Evolutionary conservation across 53 echinoderm and acorn worm genomes (phyloP).

Genomic region (Crossaster papposus): DNA sequence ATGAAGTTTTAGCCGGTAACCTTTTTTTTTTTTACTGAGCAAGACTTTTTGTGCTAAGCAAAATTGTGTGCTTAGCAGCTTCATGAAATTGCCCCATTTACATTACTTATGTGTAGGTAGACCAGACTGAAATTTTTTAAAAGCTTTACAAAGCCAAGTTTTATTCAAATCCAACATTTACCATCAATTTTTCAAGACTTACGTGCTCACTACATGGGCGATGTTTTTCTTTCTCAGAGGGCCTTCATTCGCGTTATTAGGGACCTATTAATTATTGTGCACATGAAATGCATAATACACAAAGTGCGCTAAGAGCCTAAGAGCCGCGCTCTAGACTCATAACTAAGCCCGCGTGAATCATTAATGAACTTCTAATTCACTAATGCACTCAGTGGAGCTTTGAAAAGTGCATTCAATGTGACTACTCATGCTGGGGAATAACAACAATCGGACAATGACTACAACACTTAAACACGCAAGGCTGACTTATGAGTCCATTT

Average conservation of each 20-base stretch:
- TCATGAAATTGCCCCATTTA: too few species aligned
- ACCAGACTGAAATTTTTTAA: too few species aligned
- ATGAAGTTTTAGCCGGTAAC: too few species aligned
- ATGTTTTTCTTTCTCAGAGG: background rate
- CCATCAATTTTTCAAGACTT: background rate
- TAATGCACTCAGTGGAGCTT: background rate
- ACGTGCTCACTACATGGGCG: background rate
- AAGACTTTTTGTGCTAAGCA: too few species aligned
- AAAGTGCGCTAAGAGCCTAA: background rate
- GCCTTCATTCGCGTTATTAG: background rate
- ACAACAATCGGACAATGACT: background rate
- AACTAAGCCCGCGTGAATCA: background rate
- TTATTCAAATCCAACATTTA: background rate
- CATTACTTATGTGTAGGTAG: too few species aligned
- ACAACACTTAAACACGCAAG: background rate
- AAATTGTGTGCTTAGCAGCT: too few species aligned
- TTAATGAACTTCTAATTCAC: background rate
- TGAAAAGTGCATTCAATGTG: conserved; percentile 7
- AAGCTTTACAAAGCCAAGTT: too few species aligned
- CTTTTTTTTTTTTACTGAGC: too few species aligned
- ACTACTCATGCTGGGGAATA: background rate
- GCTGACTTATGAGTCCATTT: background rate
- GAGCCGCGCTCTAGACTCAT: background rate
- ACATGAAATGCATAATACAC: background rate
- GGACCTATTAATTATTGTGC: background rate